Base-by-base conservation (phyloP, 2,797 vertebrate genomes). In the Scyliorhinus canicula region DNA sequence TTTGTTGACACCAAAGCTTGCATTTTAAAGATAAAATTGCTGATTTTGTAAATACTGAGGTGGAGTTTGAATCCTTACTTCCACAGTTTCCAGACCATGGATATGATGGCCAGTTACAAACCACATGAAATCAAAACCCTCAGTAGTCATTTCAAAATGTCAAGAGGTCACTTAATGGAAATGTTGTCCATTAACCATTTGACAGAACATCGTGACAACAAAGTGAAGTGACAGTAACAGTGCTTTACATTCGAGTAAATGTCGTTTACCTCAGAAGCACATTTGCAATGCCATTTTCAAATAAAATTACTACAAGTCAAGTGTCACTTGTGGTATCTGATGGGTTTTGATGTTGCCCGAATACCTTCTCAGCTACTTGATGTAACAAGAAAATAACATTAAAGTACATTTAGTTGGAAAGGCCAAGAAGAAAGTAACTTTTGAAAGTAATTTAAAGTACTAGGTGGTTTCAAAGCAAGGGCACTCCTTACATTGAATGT, bases 361-460 rank as follows among this genome's bases (percentile, higher is more conserved):
- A 44, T 93, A 47, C 8, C 35, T 93, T 67, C 63, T 93, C 21
- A 91, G 9, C 90, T 93, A 24, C 28, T 40, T 63, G 60, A 93
- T 63, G 63, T 93, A 40, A 93, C 60, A 93, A 65, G 60, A 67
- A 93, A 65, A 65, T 65, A 93, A 93, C n/a, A 65, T 55, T n/a
- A 57, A 93, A 67, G 19, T 24, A 24, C 65, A 35, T 40, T 40
- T 91, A 91, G n/a, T 47, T 63, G 57, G 63, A 93, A 44, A 67
- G 60, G n/a, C 44, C 63, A 93, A n/a, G 24, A 93, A 93, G 21
- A 67, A 67, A 67, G 21, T 47, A 67, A 44, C 21, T 40, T 40
- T 28, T 26, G 65, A 14, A 65, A 93, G 90, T 63, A 65, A 44
- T 24, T 65, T 93, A 60, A 91, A n/a, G 26, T 60, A 60, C n/a